Conservation (phyloP, 2,888 invertebrate species). For the Macrosoma leucophasiata region DNA sequence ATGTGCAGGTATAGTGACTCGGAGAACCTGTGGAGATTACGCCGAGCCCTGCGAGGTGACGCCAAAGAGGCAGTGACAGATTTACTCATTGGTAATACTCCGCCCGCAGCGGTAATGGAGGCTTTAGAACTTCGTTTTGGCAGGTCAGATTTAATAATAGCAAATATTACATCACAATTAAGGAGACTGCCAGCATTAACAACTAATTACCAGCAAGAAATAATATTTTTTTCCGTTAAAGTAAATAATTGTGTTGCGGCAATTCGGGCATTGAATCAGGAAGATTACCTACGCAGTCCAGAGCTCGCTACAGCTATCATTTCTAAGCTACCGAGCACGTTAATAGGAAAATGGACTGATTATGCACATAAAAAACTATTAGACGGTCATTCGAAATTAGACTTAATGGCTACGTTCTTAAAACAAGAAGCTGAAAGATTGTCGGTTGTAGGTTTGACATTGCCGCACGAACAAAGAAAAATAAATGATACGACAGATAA, state of each 20-base stretch:
- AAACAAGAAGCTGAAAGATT: conserved; percentile 15
- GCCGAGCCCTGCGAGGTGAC: conserved; percentile 19
- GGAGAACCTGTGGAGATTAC: conserved; percentile 22
- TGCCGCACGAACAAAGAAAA: too few relatives aligned
- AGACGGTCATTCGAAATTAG: conserved; percentile 10
- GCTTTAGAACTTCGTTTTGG: conserved; percentile 15
- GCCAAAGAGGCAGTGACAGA: conserved; percentile 25
- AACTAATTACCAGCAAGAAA: conserved; percentile 10
- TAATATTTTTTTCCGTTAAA: conserved; percentile 11
- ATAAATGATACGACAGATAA: too few relatives aligned
- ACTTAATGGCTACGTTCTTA: conserved; percentile 17
- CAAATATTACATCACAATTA: conserved; percentile 12
- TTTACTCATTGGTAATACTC: conserved; percentile 21
- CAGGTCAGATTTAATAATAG: conserved; percentile 12
- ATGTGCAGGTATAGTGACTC: background rate
- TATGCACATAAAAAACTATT: conserved; percentile 13
- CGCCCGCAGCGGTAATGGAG: conserved; percentile 14
- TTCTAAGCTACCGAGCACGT: conserved; percentile 13
- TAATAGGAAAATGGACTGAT: conserved; percentile 20
- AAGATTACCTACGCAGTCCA: conserved; percentile 10
- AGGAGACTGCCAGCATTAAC: conserved; percentile 13
- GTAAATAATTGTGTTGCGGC: conserved; percentile 14
- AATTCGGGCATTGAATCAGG: conserved; percentile 11
- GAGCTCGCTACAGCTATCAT: conserved; percentile 11
- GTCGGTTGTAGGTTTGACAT: too few relatives aligned